These are phyloP conservation scores for Fulica atra DNA, from an alignment of 2,113 vertebrate genomes.

Conservation along the genomic window DNA sequence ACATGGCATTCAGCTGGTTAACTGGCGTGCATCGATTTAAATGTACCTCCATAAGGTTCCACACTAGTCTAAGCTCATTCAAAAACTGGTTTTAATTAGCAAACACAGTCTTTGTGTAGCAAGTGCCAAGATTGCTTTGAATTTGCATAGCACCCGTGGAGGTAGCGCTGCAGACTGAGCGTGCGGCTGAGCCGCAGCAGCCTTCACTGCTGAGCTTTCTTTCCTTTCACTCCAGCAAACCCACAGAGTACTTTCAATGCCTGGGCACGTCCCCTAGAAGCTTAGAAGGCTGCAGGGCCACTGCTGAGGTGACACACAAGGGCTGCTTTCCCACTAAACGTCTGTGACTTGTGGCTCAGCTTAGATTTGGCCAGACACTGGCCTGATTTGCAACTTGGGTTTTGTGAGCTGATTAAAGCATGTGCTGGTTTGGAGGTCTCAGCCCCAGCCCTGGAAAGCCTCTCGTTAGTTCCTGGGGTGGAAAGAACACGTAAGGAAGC, in stretches of 20 bases:
- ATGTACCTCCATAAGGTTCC: neutral
- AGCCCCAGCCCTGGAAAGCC: rapidly evolving
- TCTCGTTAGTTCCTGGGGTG: neutral
- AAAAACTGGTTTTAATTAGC: slow-evolving; percentile 37
- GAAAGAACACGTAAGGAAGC: rapidly evolving
- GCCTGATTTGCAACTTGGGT: neutral
- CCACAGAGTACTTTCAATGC: neutral
- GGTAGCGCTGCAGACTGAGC: neutral
- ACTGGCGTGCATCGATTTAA: neutral
- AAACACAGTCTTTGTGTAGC: neutral
- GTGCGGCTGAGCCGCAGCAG: neutral
- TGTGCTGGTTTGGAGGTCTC: neutral
- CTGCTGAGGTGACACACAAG: neutral
- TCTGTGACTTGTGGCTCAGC: neutral
- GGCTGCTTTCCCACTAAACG: neutral
- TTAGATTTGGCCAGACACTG: neutral
- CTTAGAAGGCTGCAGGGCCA: neutral
- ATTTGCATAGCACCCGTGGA: neutral
- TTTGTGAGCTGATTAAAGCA: neutral
- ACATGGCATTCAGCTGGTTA: neutral
- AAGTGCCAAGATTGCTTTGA: neutral
- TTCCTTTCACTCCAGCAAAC: neutral
- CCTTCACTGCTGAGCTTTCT: neutral
- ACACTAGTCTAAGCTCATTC: neutral
- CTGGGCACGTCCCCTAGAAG: neutral